Base-by-base conservation (phyloP, 2,113 vertebrate genomes). In the Upupa epops region DNA sequence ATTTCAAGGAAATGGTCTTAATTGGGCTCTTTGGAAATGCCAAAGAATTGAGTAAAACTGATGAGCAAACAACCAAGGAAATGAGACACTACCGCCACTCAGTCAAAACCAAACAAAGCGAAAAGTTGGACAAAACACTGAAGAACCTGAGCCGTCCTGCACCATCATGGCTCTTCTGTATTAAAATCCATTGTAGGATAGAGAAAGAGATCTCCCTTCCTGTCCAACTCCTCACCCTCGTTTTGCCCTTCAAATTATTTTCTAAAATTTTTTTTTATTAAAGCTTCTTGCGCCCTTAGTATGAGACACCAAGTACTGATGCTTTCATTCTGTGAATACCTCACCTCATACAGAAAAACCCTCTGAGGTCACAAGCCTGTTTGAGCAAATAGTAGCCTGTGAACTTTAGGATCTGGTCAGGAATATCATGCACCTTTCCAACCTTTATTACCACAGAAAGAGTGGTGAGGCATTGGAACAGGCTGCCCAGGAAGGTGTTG, bases 21-120 rank as follows among this genome's bases (percentile, higher is more conserved):
- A 96, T 92, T 94, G 86, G 91, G 42, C 32, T 56, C 68, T 94
- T 92, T 92, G 83, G 89, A 89, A 88, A 90, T 32, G 29, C 42
- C 3, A 5, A 76, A 86, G 80, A 94, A 91, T 9, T 90, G 52
- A 95, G 65, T 28, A 88, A 85, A 80, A 60, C 71, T 72, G 86
- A 77, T 45, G 78, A 89, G 34, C 52, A 34, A 68, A 14, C 0
- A 85, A 64, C 68, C 79, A 22, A 58, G 90, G 86, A 87, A 91
- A 72, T 36, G 76, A 91, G 74, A 63, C 68, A 76, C 59, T 83
- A 16, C 34, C 70, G 85, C 37, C 46, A 32, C 49, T 55, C 82
- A 72, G 58, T 46, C 79, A 60, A 82, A 91, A 86, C 31, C n/a
- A 93, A 78, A 55, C 7, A 32, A 84, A 83, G 46, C 0, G 0